Evolutionary conservation across 2,888 invertebrate genomes (phyloP), one percentile per base, ranked within the genome.

Genomic region (Caenorhabditis sp.): DNA sequence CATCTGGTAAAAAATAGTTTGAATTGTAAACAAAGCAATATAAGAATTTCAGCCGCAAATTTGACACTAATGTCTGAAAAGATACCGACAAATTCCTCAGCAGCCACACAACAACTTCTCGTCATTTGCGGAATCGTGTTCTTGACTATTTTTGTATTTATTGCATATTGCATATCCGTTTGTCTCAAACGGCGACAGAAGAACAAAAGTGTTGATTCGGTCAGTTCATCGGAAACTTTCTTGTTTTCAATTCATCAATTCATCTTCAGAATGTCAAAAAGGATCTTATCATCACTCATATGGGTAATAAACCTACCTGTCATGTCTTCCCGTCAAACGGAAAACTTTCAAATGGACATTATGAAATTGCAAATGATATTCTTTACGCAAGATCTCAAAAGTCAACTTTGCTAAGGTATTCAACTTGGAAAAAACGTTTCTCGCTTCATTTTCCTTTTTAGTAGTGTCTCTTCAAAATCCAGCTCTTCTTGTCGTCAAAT

Each of bases 1-100:
- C 95, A 89, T 96, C 96, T 89, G 95, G 96, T 96, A 93, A 93
- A 35, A 5, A 8, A 35, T 11, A 35, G 11, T 35, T 11, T 5
- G 35, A 35, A 35, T 80, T 6, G 0, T 6, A 20, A 18, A n/a
- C n/a, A n/a, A n/a, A n/a, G n/a, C n/a, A n/a, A n/a, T n/a, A n/a
- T n/a, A n/a, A n/a, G n/a, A n/a, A n/a, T n/a, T n/a, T 40, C 53
- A 80, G 69, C 80, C 20, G 61, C 68, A 6, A 80, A 80, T 32
- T 35, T 65, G 37, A 64, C 80, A 28, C n/a, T 55, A n/a, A 50
- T 56, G 55, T 53, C 64, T n/a, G 58, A 64, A 64, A 80, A 80
- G 20, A 22, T 64, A 1, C 69, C 80, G 0, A 8, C 74, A 9
- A 24, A 55, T n/a, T 26, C 53, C 40, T 76, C 81, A 9, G 65